phyloP scores from a whole-genome alignment of 2,888 invertebrate genomes.

The Sinhomidia bicolor region DNA sequence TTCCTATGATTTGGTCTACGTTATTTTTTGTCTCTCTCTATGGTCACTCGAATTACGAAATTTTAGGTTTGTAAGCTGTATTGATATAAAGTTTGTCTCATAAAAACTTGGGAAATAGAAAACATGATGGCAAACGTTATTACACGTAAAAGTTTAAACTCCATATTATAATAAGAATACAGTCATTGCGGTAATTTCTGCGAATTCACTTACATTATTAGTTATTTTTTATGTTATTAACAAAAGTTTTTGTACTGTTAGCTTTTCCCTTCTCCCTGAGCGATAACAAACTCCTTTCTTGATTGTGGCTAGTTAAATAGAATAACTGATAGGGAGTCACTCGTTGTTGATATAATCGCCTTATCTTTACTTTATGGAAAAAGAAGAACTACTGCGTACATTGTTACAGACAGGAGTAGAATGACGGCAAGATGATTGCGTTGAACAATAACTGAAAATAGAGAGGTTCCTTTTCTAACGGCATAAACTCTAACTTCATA shows the following conservation, averaged over 20 bases:
- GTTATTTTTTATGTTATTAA: not conserved
- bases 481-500: constrained; percentile 81
- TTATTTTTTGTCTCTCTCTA: not conserved
- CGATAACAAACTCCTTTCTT: not conserved
- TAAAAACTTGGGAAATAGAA: not conserved
- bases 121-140: not conserved
- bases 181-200: constrained; percentile 28
- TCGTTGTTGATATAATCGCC: not conserved
- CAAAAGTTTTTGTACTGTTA: constrained; percentile 32
- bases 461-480: constrained; percentile 80
- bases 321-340: no score
- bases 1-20: not conserved
- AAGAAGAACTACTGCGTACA: constrained; percentile 68
- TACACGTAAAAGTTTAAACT: not conserved
- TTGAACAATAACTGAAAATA: constrained; percentile 81
- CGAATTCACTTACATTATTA: not conserved
- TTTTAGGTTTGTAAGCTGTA: not conserved
- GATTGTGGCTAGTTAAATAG: not conserved
- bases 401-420: constrained; percentile 69
- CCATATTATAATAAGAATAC: not conserved
- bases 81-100: not conserved
- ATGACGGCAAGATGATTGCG: constrained; percentile 81
- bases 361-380: no score
- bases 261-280: not conserved
- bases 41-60: not conserved